A percentile compares a stretch with the other conserved stretches of the same genome.
Conservation (phyloP, 2,888 invertebrate genomes). For the Macrosoma leucophasiata region DNA sequence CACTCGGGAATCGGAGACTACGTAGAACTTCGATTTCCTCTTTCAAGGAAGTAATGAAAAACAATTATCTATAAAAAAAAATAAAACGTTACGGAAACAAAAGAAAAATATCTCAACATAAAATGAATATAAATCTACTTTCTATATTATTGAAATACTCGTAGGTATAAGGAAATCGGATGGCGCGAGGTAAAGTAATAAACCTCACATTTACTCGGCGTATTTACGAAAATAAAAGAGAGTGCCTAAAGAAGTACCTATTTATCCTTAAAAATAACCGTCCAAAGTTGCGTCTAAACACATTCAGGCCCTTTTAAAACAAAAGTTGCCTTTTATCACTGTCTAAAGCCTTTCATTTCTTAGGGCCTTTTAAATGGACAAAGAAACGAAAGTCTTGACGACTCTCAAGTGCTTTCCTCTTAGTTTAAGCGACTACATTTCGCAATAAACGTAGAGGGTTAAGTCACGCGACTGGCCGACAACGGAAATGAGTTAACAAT, state of each 20-base stretch:
- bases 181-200: too few species aligned
- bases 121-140: too few species aligned
- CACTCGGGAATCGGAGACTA: too few species aligned
- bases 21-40: too few species aligned
- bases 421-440: slow-evolving; percentile 33
- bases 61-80: too few species aligned
- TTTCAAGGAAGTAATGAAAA: too few species aligned
- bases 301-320: slow-evolving; percentile 52
- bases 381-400: slow-evolving; percentile 38
- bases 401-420: slow-evolving; percentile 36
- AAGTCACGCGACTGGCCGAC: slow-evolving; percentile 22
- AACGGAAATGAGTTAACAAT: too few species aligned
- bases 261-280: slow-evolving; percentile 38
- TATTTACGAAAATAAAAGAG: slow-evolving; percentile 48
- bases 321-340: slow-evolving; percentile 59
- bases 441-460: slow-evolving; percentile 31
- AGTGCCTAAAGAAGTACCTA: slow-evolving; percentile 43
- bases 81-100: too few species aligned
- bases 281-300: slow-evolving; percentile 37
- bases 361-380: slow-evolving; percentile 44
- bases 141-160: too few species aligned
- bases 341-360: slow-evolving; percentile 46
- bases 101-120: too few species aligned
- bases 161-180: too few species aligned
- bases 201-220: too few species aligned